phyloP scores from a whole-genome alignment of 2,888 invertebrate genomes.

The Aromia moschata region DNA sequence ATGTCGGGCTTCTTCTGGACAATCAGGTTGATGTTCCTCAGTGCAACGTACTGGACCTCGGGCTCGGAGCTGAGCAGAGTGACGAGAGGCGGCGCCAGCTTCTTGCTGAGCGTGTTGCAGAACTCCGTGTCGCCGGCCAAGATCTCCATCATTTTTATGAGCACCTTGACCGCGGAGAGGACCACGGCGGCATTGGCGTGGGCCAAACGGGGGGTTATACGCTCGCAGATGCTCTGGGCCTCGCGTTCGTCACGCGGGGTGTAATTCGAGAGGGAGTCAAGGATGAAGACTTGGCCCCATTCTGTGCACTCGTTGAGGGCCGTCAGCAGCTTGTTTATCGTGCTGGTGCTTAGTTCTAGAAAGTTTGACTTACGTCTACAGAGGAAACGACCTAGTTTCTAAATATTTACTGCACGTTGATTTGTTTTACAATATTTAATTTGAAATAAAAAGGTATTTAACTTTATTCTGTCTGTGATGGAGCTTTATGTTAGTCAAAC shows the following conservation, averaged over 20 bases:
- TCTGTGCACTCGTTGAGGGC: slow-evolving; percentile 99
- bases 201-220: slow-evolving; percentile 95
- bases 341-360: slow-evolving; percentile 93
- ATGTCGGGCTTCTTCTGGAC: slow-evolving; percentile 99
- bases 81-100: slow-evolving; percentile 98
- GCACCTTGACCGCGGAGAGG: slow-evolving; percentile 95
- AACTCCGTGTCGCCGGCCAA: slow-evolving; percentile 89
- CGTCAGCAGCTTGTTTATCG: slow-evolving; percentile 97
- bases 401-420: too few relatives aligned
- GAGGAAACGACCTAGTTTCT: too few relatives aligned
- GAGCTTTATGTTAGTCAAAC: too few relatives aligned
- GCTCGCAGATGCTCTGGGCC: slow-evolving; percentile 97
- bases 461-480: too few relatives aligned
- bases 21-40: slow-evolving; percentile 98
- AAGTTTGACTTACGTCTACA: too few relatives aligned
- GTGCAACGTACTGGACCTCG: slow-evolving; percentile 98
- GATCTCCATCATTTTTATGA: slow-evolving; percentile 99
- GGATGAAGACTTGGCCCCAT: slow-evolving; percentile 98
- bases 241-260: slow-evolving; percentile 96
- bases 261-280: slow-evolving; percentile 97
- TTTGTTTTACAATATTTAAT: too few relatives aligned
- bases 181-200: slow-evolving; percentile 99
- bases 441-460: too few relatives aligned
- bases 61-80: slow-evolving; percentile 97
- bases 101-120: slow-evolving; percentile 92